Evolutionary conservation across 2,888 invertebrate species (phyloP), one percentile per base, ranked within the genome.

Genomic region (Watsonalla binaria): DNA sequence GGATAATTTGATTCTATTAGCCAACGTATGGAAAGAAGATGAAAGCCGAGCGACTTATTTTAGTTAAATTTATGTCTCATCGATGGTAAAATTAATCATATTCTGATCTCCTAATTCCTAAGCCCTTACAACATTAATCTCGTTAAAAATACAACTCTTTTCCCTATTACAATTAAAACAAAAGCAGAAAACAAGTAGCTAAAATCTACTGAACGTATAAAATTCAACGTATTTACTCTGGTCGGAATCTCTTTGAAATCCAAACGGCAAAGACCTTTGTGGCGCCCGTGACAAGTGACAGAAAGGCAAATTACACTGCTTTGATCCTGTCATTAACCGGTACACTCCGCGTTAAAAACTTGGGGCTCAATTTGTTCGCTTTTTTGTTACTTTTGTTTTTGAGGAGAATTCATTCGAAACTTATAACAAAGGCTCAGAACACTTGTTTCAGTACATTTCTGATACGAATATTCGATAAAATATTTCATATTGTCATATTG

Each of bases 251-350:
- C 63, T 67, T 71, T 67, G 65, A 60, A 55, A 55, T 54, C 56
- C 51, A 56, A 52, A 57, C 57, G 59, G 62, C 60, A 63, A 59
- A 59, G 53, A 57, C 64, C 63, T 64, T 64, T 65, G 63, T 62
- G 56, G 54, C 57, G 54, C 47, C 58, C 58, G 56, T 59, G 59
- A 56, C 55, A 63, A 61, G 61, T 64, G 62, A 61, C 65, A 68
- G 63, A 61, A 66, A 65, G 60, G 64, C 63, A 68, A 71, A 73
- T 72, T 64, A 65, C 61, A 51, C 48, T 46, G 59, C 68, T 72
- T 73, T 74, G 71, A 70, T 65, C 63, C 60, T 57, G 54, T 61
- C 66, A 63, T 70, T 70, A 66, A 63, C 65, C 59, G 61, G 48
- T 61, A 58, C 63, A 55, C 57, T 54, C 55, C 45, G 49, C 5